Base-by-base conservation (phyloP, 2,797 vertebrate genomes). In the Molossus molossus region DNA sequence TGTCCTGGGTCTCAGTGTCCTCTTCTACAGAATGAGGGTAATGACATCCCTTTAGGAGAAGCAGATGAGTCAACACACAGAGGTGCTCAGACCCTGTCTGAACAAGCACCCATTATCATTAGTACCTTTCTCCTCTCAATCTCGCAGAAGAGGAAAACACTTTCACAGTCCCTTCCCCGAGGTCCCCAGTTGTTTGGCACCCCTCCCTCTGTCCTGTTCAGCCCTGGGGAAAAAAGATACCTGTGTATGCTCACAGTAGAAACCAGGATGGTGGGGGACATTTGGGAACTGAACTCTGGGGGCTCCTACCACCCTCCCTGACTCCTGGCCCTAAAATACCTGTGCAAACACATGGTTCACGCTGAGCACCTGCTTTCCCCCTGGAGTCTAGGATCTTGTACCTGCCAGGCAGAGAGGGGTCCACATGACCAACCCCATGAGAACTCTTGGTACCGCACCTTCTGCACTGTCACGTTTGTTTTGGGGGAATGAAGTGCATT, bases 271-370 rank as follows among this genome's bases (percentile, higher is more conserved):
- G 9, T 9, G 48, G 25, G 33, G 20, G 10, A 18, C 12, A 8
- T 45, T 27, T 60, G 69, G 45, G 45, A 62, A 50, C 9, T n/a
- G 5, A 14, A 50, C 40, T 17, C 20, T 6, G 0, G 55, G 57
- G 11, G n/a, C 12, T n/a, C 17, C 33, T 15, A 12, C 20, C 18
- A 79, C 20, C n/a, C 76, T 57, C n/a, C 7, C 20, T 53, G 48
- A 33, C 33, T 45, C 10, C 50, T 55, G 62, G 45, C 81, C 64
- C 29, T 33, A 25, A 33, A 13, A 65, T 0, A 3, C 25, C 27
- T 3, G 10, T 25, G 13, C 14, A 3, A n/a, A 58, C 14, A 57
- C 0, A 6, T 12, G 4, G 13, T 9, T 55, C 2, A 8, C 0
- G 0, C 37, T 6, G 6, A 40, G 53, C 37, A 84, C 6, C 50